Evolutionary conservation across 2,113 vertebrate species (phyloP).

Genomic region (Ochotona curzoniae): DNA sequence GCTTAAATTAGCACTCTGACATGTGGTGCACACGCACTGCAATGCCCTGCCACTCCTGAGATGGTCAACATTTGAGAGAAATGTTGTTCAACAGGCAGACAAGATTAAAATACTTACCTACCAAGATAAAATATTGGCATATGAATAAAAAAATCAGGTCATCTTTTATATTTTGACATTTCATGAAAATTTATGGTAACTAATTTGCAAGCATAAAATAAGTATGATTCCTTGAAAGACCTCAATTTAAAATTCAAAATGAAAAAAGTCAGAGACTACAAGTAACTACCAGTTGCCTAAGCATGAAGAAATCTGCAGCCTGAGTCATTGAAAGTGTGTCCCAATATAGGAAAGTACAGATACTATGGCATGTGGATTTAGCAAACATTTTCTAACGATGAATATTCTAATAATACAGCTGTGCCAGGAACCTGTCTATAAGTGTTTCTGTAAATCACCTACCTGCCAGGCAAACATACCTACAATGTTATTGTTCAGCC

Average conservation of each 20-base stretch:
- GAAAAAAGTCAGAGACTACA: neutral
- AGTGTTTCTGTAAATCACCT: neutral
- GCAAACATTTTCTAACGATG: neutral
- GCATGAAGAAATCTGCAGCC: neutral
- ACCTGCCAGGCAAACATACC: neutral
- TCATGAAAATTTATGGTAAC: neutral
- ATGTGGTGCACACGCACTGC: no score
- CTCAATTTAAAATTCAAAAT: neutral
- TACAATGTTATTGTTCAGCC: neutral
- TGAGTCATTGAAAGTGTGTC: neutral
- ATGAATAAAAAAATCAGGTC: neutral
- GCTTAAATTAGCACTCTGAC: no score
- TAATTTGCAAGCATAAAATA: neutral
- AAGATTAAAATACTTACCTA: constrained; percentile 20
- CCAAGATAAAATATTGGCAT: neutral
- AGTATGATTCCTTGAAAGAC: neutral
- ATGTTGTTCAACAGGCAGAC: neutral
- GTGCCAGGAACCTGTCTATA: neutral
- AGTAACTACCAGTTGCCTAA: neutral
- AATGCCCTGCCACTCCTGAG: no score
- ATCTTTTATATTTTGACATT: neutral
- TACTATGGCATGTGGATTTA: neutral
- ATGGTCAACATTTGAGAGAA: neutral
- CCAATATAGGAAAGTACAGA: neutral
- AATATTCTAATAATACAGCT: neutral